phyloP scores from a whole-genome alignment of 2,797 vertebrate genomes.

The Pteropus rufus region DNA sequence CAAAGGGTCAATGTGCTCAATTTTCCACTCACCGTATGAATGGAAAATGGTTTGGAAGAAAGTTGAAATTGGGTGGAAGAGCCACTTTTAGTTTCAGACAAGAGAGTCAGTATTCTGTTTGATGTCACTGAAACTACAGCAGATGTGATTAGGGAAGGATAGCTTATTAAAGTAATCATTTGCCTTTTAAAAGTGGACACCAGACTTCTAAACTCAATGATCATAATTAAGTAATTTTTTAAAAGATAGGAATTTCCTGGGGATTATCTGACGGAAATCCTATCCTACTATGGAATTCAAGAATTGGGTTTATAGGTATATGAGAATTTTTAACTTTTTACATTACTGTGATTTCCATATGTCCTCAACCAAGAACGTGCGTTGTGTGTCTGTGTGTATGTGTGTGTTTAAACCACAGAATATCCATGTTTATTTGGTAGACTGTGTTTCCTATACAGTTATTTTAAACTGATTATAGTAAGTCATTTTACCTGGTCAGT shows the following conservation, averaged over 20 bases:
- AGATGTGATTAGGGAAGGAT: background rate
- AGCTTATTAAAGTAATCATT: background rate
- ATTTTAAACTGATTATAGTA: background rate
- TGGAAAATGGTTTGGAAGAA: background rate
- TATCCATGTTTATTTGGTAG: background rate
- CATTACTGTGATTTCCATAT: background rate
- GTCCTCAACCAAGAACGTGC: background rate
- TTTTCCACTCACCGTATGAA: background rate
- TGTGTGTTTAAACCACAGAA: background rate
- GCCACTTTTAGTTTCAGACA: background rate
- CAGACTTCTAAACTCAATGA: background rate
- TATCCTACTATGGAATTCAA: background rate
- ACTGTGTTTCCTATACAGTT: background rate
- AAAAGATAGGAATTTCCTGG: background rate
- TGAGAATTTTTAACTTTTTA: background rate
- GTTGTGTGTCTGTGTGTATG: background rate
- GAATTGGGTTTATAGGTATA: background rate
- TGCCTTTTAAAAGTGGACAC: background rate
- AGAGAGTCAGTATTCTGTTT: background rate
- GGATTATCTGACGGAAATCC: background rate
- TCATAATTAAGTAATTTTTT: conserved; percentile 22
- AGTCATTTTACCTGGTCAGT: background rate
- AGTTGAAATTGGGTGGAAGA: background rate
- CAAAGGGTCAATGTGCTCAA: background rate
- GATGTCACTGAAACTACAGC: background rate